Base-by-base conservation (phyloP, 2,888 invertebrate species). In the Mesorhabditis belari region DNA sequence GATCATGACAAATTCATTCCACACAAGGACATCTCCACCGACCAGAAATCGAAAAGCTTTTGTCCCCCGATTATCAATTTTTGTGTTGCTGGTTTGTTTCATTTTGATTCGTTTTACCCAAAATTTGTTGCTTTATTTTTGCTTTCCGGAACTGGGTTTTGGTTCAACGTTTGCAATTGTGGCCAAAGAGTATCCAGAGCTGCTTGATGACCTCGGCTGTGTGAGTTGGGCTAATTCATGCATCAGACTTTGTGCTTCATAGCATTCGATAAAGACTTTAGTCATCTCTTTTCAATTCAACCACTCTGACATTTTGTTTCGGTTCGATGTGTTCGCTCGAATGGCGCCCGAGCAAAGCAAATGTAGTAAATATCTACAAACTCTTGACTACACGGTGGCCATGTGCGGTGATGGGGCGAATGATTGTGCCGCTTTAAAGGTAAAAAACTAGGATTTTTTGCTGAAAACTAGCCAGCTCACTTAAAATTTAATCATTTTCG, bases 341-440 rank as follows among this genome's bases (percentile, higher is more conserved):
- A 83, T 83, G 83, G 74, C 81, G 35, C 82, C 83, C 4, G 82
- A 81, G 74, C 85, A 90, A 80, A n/a, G n/a, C n/a, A n/a, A n/a
- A n/a, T n/a, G n/a, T n/a, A n/a, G n/a, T n/a, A 91, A 91, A 81
- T 85, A 86, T 25, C 83, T 90, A 35, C 90, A 90, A 35, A 17
- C 44, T 17, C 44, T 82, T 35, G 81, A 77, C 66, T 80, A 75
- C 61, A 79, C 76, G 49, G 83, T 84, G 17, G 82, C 81, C 2
- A 84, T 84, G 84, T 83, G 83, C 66, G 84, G 84, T 17, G 84
- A 84, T 67, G 84, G 84, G 6, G 84, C 83, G 19, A 84, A 84
- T 68, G 84, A 84, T 67, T 84, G 84, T 66, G 83, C 83, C 2
- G 84, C 84, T 9, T 69, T 84, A 57, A 83, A 83, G 71, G 80